A percentile compares a stretch with the other conserved stretches of the same genome.
Evolutionary conservation across 2,888 invertebrate genomes (phyloP).

Genomic region (Deilephila elpenor): DNA sequence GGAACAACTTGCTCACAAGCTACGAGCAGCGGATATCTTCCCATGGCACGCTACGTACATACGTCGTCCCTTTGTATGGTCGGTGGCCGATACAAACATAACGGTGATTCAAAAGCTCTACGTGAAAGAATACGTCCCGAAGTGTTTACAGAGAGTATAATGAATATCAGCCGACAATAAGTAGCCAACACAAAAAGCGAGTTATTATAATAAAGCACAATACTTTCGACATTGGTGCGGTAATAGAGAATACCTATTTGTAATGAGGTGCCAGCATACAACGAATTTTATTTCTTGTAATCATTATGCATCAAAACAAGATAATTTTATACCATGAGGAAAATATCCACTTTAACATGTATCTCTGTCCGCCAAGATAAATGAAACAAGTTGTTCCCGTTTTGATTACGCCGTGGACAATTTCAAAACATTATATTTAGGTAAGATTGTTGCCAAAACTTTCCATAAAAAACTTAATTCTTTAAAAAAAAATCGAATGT

Average conservation of each 20-base stretch:
- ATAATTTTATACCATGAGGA: background rate
- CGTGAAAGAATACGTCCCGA: background rate
- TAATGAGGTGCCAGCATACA: background rate
- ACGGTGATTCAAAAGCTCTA: background rate
- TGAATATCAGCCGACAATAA: background rate
- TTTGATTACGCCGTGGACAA: slow-evolving; percentile 19
- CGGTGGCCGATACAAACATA: too few relatives aligned
- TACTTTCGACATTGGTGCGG: background rate
- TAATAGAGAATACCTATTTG: background rate
- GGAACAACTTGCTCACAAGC: background rate
- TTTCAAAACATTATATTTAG: background rate
- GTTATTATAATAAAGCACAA: background rate
- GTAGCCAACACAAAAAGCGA: background rate
- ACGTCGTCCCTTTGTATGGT: background rate
- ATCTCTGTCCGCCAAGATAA: background rate
- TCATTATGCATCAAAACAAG: background rate
- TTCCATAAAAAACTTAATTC: too few relatives aligned
- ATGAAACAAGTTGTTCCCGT: slow-evolving; percentile 36
- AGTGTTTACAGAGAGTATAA: background rate
- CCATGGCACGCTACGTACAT: background rate
- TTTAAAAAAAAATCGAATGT: too few relatives aligned
- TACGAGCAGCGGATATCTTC: background rate
- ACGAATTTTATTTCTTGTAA: too few relatives aligned
- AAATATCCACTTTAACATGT: slow-evolving; percentile 12
- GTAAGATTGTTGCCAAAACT: background rate